phyloP scores from a whole-genome alignment of 2,888 invertebrate genomes.

The Acleris literana region DNA sequence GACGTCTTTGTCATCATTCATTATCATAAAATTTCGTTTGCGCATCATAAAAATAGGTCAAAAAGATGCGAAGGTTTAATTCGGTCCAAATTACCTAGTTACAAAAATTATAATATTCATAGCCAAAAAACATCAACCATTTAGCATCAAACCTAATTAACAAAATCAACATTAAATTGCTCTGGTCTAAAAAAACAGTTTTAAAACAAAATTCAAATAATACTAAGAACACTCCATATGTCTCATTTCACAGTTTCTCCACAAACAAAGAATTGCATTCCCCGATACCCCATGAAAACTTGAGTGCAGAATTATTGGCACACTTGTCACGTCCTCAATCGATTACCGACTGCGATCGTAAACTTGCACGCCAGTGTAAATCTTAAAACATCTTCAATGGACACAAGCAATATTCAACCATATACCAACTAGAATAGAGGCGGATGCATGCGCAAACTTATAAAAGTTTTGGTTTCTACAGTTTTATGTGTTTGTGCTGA shows the following conservation, averaged over 20 bases:
- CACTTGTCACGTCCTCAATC: constrained; percentile 56
- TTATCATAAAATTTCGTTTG: no score
- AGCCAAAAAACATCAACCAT: no score
- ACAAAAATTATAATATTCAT: no score
- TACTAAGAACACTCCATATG: neutral
- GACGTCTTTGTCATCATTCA: no score
- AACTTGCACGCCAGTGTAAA: constrained; percentile 53
- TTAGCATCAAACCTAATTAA: no score
- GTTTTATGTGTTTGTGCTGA: constrained; percentile 42
- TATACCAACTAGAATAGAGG: neutral
- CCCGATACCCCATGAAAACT: constrained; percentile 30
- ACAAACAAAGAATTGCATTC: neutral
- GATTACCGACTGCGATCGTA: constrained; percentile 61
- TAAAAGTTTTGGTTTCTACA: constrained; percentile 20
- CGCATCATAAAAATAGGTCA: no score
- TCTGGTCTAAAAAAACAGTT: no score
- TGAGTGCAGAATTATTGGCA: constrained; percentile 34
- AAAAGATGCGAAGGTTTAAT: no score
- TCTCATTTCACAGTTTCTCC: neutral
- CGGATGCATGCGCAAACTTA: neutral
- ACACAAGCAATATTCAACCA: neutral
- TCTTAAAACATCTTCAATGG: neutral
- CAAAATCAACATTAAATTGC: no score
- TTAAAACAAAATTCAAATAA: no score
- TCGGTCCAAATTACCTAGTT: no score